phyloP scores from a whole-genome alignment of 2,797 vertebrate species.

The Tadarida brasiliensis region DNA sequence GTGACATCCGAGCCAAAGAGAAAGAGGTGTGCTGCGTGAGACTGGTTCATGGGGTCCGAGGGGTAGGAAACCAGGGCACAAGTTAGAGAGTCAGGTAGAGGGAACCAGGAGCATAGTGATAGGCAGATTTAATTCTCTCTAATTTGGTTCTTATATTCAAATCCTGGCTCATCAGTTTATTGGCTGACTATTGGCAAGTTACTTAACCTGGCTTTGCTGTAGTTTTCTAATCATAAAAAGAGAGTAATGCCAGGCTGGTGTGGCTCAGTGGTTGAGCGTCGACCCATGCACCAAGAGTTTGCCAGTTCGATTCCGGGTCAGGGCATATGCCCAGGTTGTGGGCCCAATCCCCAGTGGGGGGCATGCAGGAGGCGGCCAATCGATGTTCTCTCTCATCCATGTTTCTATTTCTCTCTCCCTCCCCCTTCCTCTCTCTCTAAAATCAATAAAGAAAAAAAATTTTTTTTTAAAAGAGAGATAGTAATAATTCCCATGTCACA shows the following conservation, averaged over 20 bases:
- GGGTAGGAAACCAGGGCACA: background rate
- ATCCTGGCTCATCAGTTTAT: background rate
- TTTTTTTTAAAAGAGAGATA: background rate
- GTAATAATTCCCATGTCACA: background rate
- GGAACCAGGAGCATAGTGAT: background rate
- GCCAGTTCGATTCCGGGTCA: too few relatives aligned
- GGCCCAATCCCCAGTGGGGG: too few relatives aligned
- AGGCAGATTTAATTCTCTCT: background rate
- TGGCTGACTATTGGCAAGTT: background rate
- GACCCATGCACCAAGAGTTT: too few relatives aligned
- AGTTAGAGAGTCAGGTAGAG: background rate
- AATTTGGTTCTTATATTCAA: background rate
- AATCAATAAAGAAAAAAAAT: too few relatives aligned
- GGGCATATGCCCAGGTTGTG: too few relatives aligned
- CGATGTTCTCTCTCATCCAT: too few relatives aligned
- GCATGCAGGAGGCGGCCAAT: too few relatives aligned
- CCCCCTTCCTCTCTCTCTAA: too few relatives aligned
- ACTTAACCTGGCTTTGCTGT: background rate
- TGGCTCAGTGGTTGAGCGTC: too few relatives aligned
- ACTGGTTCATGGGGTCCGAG: background rate
- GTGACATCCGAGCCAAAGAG: slow-evolving; percentile 90
- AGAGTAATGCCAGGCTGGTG: background rate
- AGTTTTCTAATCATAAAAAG: background rate
- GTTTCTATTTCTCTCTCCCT: too few relatives aligned
- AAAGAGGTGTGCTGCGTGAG: slow-evolving; percentile 88